phyloP scores from a whole-genome alignment of 2,113 vertebrate genomes.

The Conger conger region DNA sequence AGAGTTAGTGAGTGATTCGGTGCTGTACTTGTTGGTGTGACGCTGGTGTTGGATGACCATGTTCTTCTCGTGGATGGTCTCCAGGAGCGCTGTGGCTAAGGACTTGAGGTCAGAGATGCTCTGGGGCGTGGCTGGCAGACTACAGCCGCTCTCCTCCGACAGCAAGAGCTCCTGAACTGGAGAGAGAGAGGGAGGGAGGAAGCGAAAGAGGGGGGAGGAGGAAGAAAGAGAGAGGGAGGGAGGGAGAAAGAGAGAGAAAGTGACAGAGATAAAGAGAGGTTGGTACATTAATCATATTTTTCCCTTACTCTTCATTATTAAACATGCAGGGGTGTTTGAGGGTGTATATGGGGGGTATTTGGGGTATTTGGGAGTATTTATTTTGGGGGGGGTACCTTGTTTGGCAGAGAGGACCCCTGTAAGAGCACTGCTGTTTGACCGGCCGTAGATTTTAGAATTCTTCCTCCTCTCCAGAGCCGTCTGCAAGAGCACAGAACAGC shows the following conservation, averaged over 20 bases:
- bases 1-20: neutral
- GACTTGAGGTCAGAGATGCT: constrained; percentile 97
- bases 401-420: constrained; percentile 94
- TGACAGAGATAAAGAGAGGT: too few relatives aligned
- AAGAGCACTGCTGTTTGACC: constrained; percentile 83
- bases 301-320: too few relatives aligned
- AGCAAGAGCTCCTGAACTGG: constrained; percentile 89
- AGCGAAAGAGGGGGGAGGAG: too few relatives aligned
- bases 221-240: too few relatives aligned
- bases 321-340: too few relatives aligned
- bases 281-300: neutral
- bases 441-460: constrained; percentile 76
- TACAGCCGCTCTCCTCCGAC: constrained; percentile 88
- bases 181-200: constrained; percentile 1
- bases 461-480: constrained; percentile 89
- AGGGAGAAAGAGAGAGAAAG: too few relatives aligned
- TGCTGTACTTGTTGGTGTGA: constrained; percentile 88
- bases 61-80: constrained; percentile 97
- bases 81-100: constrained; percentile 89
- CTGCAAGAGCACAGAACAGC: constrained; percentile 61
- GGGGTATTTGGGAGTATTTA: too few relatives aligned
- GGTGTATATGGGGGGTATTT: too few relatives aligned
- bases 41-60: constrained; percentile 96
- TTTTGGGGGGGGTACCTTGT: constrained; percentile 87
- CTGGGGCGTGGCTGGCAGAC: constrained; percentile 90